phyloP scores from a whole-genome alignment of 2,888 invertebrate genomes.

The Teleiodes luculella region DNA sequence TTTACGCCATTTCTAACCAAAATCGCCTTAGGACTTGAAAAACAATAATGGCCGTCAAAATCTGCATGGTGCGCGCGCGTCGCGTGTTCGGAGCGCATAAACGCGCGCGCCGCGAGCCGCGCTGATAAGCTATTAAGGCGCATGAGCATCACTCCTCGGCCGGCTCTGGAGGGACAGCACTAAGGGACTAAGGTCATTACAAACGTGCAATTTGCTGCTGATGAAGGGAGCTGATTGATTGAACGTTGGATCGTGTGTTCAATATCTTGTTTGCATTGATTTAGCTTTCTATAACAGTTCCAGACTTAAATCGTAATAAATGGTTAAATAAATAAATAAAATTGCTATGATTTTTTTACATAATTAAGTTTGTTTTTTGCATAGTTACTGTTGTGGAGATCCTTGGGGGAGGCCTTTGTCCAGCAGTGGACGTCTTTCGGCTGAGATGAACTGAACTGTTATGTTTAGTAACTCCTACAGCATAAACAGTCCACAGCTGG shows the following conservation, averaged over 20 bases:
- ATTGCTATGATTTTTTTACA: too few relatives aligned
- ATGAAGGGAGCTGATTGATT: neutral
- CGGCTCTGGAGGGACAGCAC: neutral
- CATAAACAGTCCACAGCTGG: too few relatives aligned
- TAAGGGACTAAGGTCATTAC: neutral
- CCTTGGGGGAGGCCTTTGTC: too few relatives aligned
- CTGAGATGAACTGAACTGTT: too few relatives aligned
- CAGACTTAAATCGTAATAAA: neutral
- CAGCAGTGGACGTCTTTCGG: too few relatives aligned
- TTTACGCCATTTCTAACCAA: neutral
- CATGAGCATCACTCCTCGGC: slow-evolving; percentile 7
- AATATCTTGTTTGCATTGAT: neutral
- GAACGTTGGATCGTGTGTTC: neutral
- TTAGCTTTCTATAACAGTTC: neutral
- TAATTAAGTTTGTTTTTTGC: too few relatives aligned
- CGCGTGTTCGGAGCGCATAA: slow-evolving; percentile 13
- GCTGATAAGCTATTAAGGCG: slow-evolving; percentile 13
- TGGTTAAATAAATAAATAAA: neutral
- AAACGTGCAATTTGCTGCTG: slow-evolving; percentile 1
- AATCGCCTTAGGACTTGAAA: neutral
- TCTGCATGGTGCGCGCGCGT: neutral
- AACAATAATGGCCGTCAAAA: neutral
- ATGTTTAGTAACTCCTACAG: too few relatives aligned
- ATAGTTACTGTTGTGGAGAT: too few relatives aligned
- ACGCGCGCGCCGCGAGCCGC: neutral